Evolutionary conservation across 2,888 invertebrate genomes (phyloP).

Genomic region (Dicranocentrus wangi): DNA sequence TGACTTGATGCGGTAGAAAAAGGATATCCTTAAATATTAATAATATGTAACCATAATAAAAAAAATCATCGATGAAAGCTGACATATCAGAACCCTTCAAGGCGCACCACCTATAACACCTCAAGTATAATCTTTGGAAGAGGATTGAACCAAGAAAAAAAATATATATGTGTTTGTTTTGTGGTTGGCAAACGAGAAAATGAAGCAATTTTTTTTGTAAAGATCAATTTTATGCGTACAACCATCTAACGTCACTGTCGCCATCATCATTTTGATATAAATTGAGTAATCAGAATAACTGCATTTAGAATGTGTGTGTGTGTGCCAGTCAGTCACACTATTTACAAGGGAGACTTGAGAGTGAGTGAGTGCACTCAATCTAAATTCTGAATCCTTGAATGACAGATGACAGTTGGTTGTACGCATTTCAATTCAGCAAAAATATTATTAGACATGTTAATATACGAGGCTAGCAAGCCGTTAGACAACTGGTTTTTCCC

Average conservation of each 20-base stretch:
- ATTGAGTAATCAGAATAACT: background rate
- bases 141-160: too few species aligned
- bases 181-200: conserved; percentile 12
- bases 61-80: too few species aligned
- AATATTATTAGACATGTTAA: conserved; percentile 24
- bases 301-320: background rate
- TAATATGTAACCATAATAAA: too few species aligned
- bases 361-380: background rate
- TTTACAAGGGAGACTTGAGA: too few species aligned
- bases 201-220: background rate
- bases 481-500: conserved; percentile 43
- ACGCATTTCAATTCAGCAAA: background rate
- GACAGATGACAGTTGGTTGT: conserved; percentile 18
- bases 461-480: conserved; percentile 32
- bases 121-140: too few species aligned
- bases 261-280: background rate
- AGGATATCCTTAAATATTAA: too few species aligned
- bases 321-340: background rate
- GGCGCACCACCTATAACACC: too few species aligned
- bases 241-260: too few species aligned
- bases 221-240: conserved; percentile 3
- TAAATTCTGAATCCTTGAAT: conserved; percentile 10
- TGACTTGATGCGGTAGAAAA: too few species aligned
- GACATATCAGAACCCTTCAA: too few species aligned
- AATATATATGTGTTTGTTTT: conserved; percentile 38